phyloP scores from a whole-genome alignment of 2,888 invertebrate genomes.

The Platycnemis pennipes region DNA sequence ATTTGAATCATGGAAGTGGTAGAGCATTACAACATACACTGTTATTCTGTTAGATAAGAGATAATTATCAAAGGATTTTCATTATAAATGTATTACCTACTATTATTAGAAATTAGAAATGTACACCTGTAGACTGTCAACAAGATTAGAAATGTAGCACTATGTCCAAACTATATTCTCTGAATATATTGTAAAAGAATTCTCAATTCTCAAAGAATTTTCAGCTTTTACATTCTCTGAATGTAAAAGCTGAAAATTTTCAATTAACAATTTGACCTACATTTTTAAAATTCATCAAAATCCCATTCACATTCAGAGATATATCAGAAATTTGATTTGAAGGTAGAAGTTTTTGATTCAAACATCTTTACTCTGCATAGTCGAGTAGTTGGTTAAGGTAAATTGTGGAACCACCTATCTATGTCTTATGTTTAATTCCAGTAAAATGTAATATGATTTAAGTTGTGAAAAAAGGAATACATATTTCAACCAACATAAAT shows the following conservation, averaged over 20 bases:
- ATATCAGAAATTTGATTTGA: too few species aligned
- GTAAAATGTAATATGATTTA: not conserved
- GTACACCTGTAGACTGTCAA: too few species aligned
- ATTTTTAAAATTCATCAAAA: not conserved
- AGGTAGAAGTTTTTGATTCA: too few species aligned
- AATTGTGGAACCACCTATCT: not conserved
- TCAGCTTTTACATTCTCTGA: too few species aligned
- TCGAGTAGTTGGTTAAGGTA: not conserved
- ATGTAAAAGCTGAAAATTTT: not conserved
- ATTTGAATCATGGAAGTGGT: too few species aligned
- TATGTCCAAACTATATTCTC: not conserved
- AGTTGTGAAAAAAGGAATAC: not conserved
- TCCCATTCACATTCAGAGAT: not conserved
- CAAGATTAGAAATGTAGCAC: not conserved
- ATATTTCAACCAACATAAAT: not conserved
- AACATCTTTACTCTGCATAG: not conserved
- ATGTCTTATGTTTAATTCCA: not conserved
- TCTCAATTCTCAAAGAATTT: too few species aligned
- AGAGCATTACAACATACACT: too few species aligned
- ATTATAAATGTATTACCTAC: too few species aligned
- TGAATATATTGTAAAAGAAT: too few species aligned
- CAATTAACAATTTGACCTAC: not conserved
- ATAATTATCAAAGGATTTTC: not conserved
- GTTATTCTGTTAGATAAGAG: too few species aligned
- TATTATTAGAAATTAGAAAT: too few species aligned